These are phyloP conservation scores for Puma concolor DNA, from an alignment of 2,113 vertebrate species.

Conservation along the genomic window DNA sequence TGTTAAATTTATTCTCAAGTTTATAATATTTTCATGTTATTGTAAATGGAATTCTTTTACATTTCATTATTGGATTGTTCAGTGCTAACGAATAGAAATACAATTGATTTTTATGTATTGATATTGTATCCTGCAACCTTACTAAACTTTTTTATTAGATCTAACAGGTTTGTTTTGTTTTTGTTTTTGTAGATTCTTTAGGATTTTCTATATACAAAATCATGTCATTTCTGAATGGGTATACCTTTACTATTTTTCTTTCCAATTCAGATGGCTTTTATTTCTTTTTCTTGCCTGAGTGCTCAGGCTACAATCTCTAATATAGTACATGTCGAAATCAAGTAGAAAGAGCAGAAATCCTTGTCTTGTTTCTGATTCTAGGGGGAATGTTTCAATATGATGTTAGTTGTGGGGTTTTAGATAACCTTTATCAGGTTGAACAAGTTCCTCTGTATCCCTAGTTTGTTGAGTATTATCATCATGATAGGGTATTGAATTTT, in stretches of 20 bases:
- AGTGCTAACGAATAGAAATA: neutral
- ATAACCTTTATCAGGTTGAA: neutral
- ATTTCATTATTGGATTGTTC: neutral
- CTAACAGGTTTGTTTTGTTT: neutral
- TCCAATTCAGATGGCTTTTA: slow-evolving; percentile 6
- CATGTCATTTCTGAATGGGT: neutral
- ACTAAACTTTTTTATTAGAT: neutral
- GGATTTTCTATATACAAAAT: neutral
- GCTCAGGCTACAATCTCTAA: neutral
- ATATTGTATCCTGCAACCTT: neutral
- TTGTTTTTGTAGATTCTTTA: neutral
- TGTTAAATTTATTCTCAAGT: neutral
- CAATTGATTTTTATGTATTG: neutral
- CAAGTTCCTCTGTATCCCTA: neutral
- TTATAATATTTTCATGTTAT: neutral
- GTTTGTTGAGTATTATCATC: neutral
- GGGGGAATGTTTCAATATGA: neutral
- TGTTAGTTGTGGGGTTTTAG: neutral
- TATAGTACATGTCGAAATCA: neutral
- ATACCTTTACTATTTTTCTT: slow-evolving; percentile 1
- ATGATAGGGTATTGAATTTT: neutral
- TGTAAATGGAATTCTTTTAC: neutral
- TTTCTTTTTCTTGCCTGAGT: neutral
- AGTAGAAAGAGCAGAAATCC: neutral
- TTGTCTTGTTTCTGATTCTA: slow-evolving; percentile 11